Percentiles rank a stretch among this genome's conserved stretches.
phyloP scores from a whole-genome alignment of 1,140 invertebrate species.

The Heliconius eleuchia region DNA sequence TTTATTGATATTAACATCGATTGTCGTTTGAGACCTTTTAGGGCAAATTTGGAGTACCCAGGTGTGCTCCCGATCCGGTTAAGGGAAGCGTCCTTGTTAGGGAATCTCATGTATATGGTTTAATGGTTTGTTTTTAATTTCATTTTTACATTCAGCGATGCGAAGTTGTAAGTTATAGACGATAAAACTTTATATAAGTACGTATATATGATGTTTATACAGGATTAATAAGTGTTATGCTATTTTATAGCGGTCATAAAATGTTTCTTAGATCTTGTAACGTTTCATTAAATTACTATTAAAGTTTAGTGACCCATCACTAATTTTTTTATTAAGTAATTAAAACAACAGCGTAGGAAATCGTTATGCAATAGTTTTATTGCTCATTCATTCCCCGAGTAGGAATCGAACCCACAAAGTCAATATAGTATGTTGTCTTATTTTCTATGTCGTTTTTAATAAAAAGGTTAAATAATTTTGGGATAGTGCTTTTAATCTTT shows the following conservation, averaged over 20 bases:
- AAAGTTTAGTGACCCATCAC: not conserved
- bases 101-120: constrained; percentile 78
- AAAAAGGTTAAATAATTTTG: no score
- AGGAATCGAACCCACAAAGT: no score
- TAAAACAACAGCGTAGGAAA: not conserved
- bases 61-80: constrained; percentile 80
- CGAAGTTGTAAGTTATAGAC: constrained; percentile 69
- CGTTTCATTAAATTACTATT: not conserved
- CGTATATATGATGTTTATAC: not conserved
- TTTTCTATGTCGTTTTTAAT: no score
- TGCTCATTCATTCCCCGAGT: no score
- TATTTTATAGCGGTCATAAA: not conserved
- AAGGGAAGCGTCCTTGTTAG: constrained; percentile 80
- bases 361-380: not conserved
- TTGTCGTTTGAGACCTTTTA: constrained; percentile 79
- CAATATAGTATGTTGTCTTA: no score
- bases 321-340: not conserved
- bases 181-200: constrained; percentile 49
- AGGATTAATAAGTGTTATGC: not conserved
- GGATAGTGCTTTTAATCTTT: no score
- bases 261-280: not conserved
- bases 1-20: constrained; percentile 36
- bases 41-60: constrained; percentile 78
- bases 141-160: constrained; percentile 72
- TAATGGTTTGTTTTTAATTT: constrained; percentile 81